phyloP scores from a whole-genome alignment of 2,113 vertebrate genomes.

The Pterocles orientalis region DNA sequence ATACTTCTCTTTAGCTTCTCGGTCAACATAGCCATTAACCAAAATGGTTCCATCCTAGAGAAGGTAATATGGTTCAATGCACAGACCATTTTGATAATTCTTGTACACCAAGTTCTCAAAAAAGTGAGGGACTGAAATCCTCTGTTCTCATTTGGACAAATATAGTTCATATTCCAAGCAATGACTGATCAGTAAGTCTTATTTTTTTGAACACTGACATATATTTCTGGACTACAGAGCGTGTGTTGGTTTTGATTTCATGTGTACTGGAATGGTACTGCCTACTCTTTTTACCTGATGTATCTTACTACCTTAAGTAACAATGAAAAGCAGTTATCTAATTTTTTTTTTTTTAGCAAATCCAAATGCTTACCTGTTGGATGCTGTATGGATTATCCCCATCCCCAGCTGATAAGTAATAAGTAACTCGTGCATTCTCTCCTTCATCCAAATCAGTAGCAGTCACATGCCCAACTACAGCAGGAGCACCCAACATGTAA shows the following conservation, averaged over 20 bases:
- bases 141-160: not conserved
- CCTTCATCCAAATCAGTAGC: constrained; percentile 75
- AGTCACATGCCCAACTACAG: constrained; percentile 36
- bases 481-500: constrained; percentile 14
- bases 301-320: not conserved
- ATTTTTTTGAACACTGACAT: not conserved
- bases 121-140: not conserved
- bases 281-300: not conserved
- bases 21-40: constrained; percentile 68
- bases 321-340: not conserved
- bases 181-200: not conserved
- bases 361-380: constrained; percentile 64
- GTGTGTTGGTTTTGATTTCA: not conserved
- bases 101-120: not conserved
- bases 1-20: constrained; percentile 73
- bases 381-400: constrained; percentile 66
- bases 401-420: constrained; percentile 53
- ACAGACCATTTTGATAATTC: not conserved
- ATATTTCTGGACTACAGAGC: not conserved
- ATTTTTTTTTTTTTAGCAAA: not conserved
- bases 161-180: not conserved
- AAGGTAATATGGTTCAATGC: not conserved
- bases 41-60: constrained; percentile 77
- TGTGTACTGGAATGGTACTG: not conserved
- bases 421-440: constrained; percentile 69